Conservation (phyloP, 2,797 vertebrate species). For the Stomatorhinus walkeri region DNA sequence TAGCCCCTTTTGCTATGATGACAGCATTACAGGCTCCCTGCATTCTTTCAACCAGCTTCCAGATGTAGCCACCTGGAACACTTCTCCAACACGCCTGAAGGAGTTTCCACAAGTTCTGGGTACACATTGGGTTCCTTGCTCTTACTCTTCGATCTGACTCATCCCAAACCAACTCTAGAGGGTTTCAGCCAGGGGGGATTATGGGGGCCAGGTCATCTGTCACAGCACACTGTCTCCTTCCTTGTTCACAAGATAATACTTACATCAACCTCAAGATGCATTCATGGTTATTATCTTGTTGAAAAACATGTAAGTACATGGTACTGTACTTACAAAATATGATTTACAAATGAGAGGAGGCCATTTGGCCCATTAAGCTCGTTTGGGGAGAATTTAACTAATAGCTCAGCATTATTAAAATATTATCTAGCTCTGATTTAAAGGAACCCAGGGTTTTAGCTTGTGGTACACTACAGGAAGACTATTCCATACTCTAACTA, state of each 20-base stretch:
- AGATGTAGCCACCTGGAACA: not conserved
- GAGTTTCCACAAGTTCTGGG: not conserved
- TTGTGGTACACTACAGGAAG: too few species aligned
- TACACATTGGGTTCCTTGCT: not conserved
- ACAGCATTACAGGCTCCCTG: not conserved
- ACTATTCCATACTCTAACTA: too few species aligned
- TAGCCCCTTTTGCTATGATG: not conserved
- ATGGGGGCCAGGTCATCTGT: not conserved
- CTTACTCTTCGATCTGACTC: not conserved
- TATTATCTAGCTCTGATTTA: too few species aligned
- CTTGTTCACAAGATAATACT: not conserved
- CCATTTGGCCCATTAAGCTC: too few species aligned
- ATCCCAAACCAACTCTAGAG: not conserved
- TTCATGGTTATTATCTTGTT: not conserved
- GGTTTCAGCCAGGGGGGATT: not conserved
- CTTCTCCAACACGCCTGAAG: not conserved
- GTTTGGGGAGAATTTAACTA: too few species aligned
- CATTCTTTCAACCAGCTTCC: not conserved
- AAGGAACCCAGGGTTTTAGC: too few species aligned
- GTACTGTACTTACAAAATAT: not conserved
- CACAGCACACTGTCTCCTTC: not conserved
- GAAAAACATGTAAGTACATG: not conserved
- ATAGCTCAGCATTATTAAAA: too few species aligned
- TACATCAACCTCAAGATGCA: not conserved
- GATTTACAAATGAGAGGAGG: not conserved